Evolutionary conservation across 2,888 invertebrate genomes (phyloP).

Genomic region (Acleris sparsana): DNA sequence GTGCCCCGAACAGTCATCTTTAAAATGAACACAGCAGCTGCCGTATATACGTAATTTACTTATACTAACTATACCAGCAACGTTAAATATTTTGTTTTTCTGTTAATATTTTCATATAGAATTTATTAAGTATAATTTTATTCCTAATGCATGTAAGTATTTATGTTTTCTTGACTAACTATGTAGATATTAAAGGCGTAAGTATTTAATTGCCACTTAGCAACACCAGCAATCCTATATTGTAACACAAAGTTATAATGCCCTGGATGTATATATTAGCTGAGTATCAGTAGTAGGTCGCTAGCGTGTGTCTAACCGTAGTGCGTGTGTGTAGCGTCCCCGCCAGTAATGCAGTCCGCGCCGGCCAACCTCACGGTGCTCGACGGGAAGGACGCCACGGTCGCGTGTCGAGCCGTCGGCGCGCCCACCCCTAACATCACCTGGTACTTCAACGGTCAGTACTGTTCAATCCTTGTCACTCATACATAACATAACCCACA

Average conservation of each 20-base stretch:
- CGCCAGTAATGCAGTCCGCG: slow-evolving; percentile 92
- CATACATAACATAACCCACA: neutral
- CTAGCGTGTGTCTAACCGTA: slow-evolving; percentile 58
- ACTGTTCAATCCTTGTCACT: slow-evolving; percentile 23
- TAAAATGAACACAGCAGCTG: too few relatives aligned
- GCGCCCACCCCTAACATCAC: slow-evolving; percentile 95
- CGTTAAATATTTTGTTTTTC: too few relatives aligned
- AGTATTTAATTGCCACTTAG: slow-evolving; percentile 7
- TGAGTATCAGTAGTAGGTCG: neutral
- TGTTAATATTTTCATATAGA: neutral
- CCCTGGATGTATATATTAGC: neutral
- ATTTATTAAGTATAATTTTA: neutral
- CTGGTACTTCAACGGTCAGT: slow-evolving; percentile 95
- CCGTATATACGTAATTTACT: too few relatives aligned
- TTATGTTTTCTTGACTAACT: slow-evolving; percentile 22
- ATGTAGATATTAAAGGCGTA: slow-evolving; percentile 8
- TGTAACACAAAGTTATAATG: neutral
- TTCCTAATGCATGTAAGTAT: slow-evolving; percentile 22
- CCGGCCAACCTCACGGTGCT: slow-evolving; percentile 95
- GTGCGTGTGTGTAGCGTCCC: slow-evolving; percentile 88
- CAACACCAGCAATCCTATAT: neutral
- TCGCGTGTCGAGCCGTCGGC: slow-evolving; percentile 94
- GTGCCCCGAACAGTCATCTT: too few relatives aligned
- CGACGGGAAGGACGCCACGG: slow-evolving; percentile 95
- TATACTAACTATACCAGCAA: too few relatives aligned